phyloP scores from a whole-genome alignment of 2,113 vertebrate species.

The Heliornis fulica region DNA sequence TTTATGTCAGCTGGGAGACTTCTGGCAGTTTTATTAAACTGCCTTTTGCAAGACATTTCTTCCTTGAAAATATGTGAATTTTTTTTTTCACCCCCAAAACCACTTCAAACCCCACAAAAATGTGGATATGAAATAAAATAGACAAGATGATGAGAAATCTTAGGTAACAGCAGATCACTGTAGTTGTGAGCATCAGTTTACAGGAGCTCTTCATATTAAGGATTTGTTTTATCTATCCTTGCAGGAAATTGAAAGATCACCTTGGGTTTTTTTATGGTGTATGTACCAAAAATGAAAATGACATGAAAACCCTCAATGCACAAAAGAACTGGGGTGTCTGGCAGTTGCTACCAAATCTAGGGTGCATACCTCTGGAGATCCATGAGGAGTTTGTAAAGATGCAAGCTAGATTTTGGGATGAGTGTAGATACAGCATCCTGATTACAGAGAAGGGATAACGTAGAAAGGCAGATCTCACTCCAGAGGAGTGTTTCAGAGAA shows the following conservation, averaged over 20 bases:
- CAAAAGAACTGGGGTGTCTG: neutral
- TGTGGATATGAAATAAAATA: neutral
- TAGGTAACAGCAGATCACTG: neutral
- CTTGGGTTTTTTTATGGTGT: neutral
- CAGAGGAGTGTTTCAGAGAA: neutral
- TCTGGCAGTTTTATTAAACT: neutral
- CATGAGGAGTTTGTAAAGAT: neutral
- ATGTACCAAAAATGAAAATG: neutral
- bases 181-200: neutral
- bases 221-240: neutral
- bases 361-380: neutral
- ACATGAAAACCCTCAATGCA: neutral
- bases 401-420: neutral
- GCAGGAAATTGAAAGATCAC: neutral
- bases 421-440: neutral
- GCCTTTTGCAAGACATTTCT: neutral
- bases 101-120: neutral
- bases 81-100: fast-evolving
- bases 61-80: neutral
- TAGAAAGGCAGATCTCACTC: neutral
- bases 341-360: neutral
- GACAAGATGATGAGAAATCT: neutral
- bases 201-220: neutral
- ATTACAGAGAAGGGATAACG: neutral
- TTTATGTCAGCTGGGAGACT: neutral